Percentiles rank a stretch among this genome's conserved stretches.
phyloP scores from a whole-genome alignment of 2,797 vertebrate species.

The Myotis planiceps region DNA sequence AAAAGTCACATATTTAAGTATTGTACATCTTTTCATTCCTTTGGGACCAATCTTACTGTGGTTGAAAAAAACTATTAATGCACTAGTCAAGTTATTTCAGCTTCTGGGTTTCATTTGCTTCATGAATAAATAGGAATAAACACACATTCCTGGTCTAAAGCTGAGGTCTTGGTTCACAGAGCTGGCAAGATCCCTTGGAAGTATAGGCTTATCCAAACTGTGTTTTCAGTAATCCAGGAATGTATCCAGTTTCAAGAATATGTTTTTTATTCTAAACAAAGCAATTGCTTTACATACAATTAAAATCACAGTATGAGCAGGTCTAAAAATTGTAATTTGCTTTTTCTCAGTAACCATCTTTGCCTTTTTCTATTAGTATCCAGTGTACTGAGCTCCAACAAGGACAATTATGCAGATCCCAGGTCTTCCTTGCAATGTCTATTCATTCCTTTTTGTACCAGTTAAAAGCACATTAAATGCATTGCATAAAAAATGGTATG shows the following conservation, averaged over 20 bases:
- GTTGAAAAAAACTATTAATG: neutral
- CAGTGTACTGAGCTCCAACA: neutral
- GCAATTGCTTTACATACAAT: neutral
- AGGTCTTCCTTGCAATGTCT: neutral
- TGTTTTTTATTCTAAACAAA: slow-evolving; percentile 28
- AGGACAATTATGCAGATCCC: neutral
- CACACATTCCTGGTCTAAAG: neutral
- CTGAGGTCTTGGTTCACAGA: neutral
- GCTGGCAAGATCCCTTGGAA: neutral
- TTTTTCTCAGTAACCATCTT: neutral
- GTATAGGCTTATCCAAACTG: neutral
- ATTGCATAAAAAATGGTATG: neutral
- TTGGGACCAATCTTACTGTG: neutral
- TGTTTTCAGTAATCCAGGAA: neutral
- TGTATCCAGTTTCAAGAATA: neutral
- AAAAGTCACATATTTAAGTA: slow-evolving; percentile 53
- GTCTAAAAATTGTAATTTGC: neutral
- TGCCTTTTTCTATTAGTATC: neutral
- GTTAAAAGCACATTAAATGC: neutral
- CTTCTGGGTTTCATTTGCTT: neutral
- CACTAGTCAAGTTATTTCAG: neutral
- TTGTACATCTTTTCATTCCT: neutral
- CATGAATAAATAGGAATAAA: neutral
- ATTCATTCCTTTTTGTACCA: neutral
- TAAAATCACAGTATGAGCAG: slow-evolving; percentile 13